phyloP scores from a whole-genome alignment of 2,113 vertebrate species.

The Boleophthalmus pectinirostris region DNA sequence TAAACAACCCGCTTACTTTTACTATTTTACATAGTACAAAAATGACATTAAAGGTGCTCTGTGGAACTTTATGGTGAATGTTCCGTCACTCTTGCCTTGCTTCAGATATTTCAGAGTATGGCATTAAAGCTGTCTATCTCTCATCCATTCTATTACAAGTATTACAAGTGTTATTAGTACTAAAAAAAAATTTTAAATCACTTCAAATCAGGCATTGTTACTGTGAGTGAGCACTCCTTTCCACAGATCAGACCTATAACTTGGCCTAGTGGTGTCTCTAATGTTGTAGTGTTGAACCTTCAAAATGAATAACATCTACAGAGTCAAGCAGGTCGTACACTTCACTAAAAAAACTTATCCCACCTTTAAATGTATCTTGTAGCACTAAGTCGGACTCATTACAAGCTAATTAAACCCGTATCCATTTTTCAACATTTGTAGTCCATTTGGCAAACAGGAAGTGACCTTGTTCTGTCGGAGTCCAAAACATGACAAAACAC shows the following conservation, averaged over 20 bases:
- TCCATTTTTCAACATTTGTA: background rate
- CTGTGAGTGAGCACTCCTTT: no score
- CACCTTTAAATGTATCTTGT: background rate
- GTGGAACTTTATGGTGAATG: no score
- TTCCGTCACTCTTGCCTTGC: no score
- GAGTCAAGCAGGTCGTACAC: background rate
- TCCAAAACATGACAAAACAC: slow-evolving; percentile 59
- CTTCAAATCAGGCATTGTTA: no score
- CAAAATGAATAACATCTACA: background rate
- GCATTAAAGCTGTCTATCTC: no score
- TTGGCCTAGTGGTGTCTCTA: no score
- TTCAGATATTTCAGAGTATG: no score
- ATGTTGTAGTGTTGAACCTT: background rate
- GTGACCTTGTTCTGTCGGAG: slow-evolving; percentile 62
- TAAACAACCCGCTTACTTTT: no score
- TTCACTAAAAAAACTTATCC: background rate
- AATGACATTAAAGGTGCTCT: no score
- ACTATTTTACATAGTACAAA: no score
- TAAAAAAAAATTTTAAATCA: background rate
- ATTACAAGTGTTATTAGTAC: background rate
- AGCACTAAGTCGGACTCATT: background rate
- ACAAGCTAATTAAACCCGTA: background rate
- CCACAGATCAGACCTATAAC: no score
- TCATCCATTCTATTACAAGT: background rate
- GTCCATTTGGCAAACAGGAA: slow-evolving; percentile 36